phyloP scores from a whole-genome alignment of 2,113 vertebrate genomes.

The Platichthys flesus region DNA sequence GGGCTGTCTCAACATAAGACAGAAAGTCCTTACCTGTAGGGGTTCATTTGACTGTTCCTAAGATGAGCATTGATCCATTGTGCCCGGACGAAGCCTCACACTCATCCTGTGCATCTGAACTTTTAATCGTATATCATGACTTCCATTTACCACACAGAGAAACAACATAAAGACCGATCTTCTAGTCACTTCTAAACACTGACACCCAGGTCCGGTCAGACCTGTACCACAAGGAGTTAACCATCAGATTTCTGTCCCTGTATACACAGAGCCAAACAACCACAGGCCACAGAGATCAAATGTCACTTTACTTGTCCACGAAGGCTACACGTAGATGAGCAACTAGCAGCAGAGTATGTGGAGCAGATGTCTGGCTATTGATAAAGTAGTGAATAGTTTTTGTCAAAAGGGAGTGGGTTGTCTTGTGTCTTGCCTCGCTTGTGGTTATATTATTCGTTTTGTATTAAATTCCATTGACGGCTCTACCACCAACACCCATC shows the following conservation, averaged over 20 bases:
- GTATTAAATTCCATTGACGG: slow-evolving; percentile 63
- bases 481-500: slow-evolving; percentile 56
- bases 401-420: not conserved
- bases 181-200: not conserved
- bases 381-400: slow-evolving; percentile 5
- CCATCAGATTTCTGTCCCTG: slow-evolving; percentile 26
- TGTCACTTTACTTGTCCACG: slow-evolving; percentile 31
- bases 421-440: slow-evolving; percentile 44
- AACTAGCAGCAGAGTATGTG: slow-evolving; percentile 3
- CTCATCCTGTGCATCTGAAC: not conserved
- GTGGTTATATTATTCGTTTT: slow-evolving; percentile 59
- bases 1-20: not conserved
- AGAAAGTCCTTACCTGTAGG: not conserved
- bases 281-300: slow-evolving; percentile 39
- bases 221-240: slow-evolving; percentile 33
- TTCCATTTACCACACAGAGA: not conserved
- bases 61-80: not conserved
- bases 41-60: slow-evolving; percentile 10
- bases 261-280: slow-evolving; percentile 35
- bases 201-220: slow-evolving; percentile 9
- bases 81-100: not conserved
- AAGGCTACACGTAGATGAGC: not conserved
- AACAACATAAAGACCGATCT: not conserved
- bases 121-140: not conserved
- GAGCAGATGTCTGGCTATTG: slow-evolving; percentile 1